These are phyloP conservation scores for Lycophotia porphyrea DNA, from an alignment of 2,888 invertebrate genomes.

Conservation along the genomic window DNA sequence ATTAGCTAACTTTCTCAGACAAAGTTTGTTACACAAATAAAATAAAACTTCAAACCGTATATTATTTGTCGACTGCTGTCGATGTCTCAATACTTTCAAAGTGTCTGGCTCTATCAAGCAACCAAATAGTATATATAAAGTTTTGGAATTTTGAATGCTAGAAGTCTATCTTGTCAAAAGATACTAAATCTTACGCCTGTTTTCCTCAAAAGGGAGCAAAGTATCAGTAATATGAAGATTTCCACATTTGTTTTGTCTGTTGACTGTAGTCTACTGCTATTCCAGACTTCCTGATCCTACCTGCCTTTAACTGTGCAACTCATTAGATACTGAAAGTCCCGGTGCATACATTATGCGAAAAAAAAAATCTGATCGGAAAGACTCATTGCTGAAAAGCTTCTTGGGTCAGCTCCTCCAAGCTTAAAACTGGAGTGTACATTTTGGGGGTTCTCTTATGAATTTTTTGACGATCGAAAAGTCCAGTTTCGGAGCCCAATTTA, in stretches of 20 bases:
- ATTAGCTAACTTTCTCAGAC: conserved; percentile 5
- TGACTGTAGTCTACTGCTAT: neutral
- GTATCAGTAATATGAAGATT: neutral
- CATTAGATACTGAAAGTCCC: too few species aligned
- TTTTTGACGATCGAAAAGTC: neutral
- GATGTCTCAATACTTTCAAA: neutral
- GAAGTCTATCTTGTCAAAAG: neutral
- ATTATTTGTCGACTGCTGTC: neutral
- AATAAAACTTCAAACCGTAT: neutral
- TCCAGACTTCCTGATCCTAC: neutral
- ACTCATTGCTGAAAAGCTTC: neutral
- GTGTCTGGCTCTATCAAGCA: neutral
- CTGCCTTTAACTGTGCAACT: too few species aligned
- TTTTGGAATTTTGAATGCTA: neutral
- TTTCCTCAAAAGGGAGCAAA: neutral
- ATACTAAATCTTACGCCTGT: neutral
- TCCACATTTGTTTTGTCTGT: neutral
- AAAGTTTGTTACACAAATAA: conserved; percentile 1
- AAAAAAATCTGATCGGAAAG: too few species aligned
- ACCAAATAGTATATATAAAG: neutral
- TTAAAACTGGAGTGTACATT: neutral
- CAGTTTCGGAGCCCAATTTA: neutral
- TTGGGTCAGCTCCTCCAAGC: neutral
- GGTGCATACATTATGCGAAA: neutral
- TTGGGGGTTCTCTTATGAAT: neutral